Conservation (phyloP, 1,140 invertebrate species). For the Drosophila bocki region DNA sequence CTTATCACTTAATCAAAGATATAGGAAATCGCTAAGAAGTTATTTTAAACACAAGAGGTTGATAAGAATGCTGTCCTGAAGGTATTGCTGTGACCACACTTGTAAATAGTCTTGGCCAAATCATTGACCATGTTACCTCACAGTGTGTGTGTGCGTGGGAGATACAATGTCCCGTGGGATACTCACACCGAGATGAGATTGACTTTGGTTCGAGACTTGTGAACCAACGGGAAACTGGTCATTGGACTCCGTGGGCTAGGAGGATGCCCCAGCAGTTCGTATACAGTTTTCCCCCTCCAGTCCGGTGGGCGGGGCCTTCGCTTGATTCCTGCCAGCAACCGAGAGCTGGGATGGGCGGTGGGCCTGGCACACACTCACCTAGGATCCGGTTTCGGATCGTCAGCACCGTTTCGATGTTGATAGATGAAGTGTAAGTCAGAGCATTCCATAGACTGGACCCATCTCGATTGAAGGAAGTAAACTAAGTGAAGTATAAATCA, state of each 20-base stretch:
- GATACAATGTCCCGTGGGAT: constrained; percentile 17
- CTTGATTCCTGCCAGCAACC: constrained; percentile 45
- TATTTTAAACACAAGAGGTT: background rate
- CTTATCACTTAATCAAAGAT: background rate
- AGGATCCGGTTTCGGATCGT: constrained; percentile 27
- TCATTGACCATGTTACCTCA: background rate
- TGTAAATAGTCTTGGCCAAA: background rate
- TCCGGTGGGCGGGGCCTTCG: constrained; percentile 15
- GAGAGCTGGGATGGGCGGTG: constrained; percentile 14
- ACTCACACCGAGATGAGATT: constrained; percentile 30
- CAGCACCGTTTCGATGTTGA: constrained; percentile 27
- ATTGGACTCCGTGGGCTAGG: constrained; percentile 1
- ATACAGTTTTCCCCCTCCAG: constrained; percentile 15
- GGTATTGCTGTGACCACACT: background rate
- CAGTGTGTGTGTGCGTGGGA: background rate
- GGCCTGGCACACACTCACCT: constrained; percentile 27
- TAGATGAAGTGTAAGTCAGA: constrained; percentile 54
- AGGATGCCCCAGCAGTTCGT: constrained; percentile 12
- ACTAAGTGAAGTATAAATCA: constrained; percentile 64
- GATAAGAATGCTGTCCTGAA: background rate
- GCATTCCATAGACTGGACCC: constrained; percentile 9
- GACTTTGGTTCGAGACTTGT: background rate
- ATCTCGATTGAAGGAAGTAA: background rate
- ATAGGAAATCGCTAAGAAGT: background rate
- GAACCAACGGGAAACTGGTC: constrained; percentile 7